Base-by-base conservation (phyloP, 2,888 invertebrate genomes). In the Oscheius sp. region DNA sequence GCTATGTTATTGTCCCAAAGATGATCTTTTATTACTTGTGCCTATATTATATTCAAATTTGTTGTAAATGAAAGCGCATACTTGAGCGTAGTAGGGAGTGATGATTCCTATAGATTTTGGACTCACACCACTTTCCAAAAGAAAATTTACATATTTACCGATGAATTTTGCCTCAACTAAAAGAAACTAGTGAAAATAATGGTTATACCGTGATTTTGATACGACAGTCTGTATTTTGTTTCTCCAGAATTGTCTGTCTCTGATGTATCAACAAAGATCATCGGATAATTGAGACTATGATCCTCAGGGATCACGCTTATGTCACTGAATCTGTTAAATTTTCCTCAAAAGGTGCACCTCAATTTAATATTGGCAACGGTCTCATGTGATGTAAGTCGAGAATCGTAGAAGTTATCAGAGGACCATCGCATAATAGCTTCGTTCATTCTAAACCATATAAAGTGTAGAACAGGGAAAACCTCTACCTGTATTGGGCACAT, bases 391-490 rank as follows among this genome's bases (percentile, higher is more conserved):
- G 20, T 61, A 6, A 84, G 63, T 20, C 67, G 47, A 12, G 74
- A 70, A 2, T 80, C 72, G 57, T 84, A 84, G 64, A 84, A 85
- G 5, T 65, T 33, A 5, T 77, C 70, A 38, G 76, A 82, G 14
- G 83, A 81, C 84, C 84, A 84, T 1, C 67, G 30, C 75, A 81
- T 82, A 24, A 84, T 85, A 32, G 73, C 68, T 20, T 68, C 68
- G 54, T 83, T 83, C 73, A 82, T 82, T 33, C 83, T 71, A 38
- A 32, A 56, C 30, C 2, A 14, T 20, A 4, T 2, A n/a, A 14
- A n/a, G n/a, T n/a, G n/a, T n/a, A n/a, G n/a, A n/a, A n/a, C n/a
- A n/a, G n/a, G n/a, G n/a, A 22, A 33, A 38, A 36, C 8, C 14
- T 8, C 4, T 26, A 68, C 68, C 68, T 59, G 63, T 80, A 81